Evolutionary conservation across 2,113 vertebrate species (phyloP), one percentile per base, ranked within the genome.

Genomic region (Atractosteus spatula): DNA sequence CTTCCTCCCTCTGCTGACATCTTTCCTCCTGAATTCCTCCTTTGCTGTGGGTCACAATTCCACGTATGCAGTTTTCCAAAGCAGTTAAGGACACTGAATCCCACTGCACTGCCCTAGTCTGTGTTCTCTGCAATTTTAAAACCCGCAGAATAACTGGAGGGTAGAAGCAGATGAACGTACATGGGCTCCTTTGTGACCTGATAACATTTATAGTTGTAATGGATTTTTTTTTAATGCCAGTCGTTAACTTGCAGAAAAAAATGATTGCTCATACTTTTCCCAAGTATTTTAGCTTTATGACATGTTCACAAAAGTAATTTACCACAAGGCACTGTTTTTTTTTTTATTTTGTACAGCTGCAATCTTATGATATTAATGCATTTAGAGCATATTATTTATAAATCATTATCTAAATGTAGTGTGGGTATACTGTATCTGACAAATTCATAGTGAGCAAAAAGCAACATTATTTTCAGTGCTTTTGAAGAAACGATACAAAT

Each of bases 151-250:
- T 73, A 79, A 78, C 80, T 14, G 16, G 47, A 29, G 75, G 74
- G 77, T 76, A 43, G 4, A 56, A 7, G 54, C 8, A 78, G 81
- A 78, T 78, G 80, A 75, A 75, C 78, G 78, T 81, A 74, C 79
- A 79, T 76, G 61, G 71, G 81, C 80, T 61, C 66, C 83, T 79
- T 77, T 8, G 79, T 89, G 88, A 89, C 89, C 89, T 81, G 88
- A 92, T 91, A 92, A 91, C 91, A 91, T 92, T 92, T 92, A 90
- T 89, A 88, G 91, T 91, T 87, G 87, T 91, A 92, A 92, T 92
- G 89, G 91, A 86, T 91, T 92, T 92, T 91, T 29, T 76, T 84
- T 92, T 92, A 91, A 92, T 92, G 85, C 85, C 86, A 3, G 76
- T 91, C 91, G 92, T 92, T 92, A 92, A 92, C 87, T 87, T 66